A percentile compares a stretch with the other conserved stretches of the same genome.
These are phyloP conservation scores for Orthosia gracilis DNA, from an alignment of 2,888 invertebrate species.

Conservation along the genomic window DNA sequence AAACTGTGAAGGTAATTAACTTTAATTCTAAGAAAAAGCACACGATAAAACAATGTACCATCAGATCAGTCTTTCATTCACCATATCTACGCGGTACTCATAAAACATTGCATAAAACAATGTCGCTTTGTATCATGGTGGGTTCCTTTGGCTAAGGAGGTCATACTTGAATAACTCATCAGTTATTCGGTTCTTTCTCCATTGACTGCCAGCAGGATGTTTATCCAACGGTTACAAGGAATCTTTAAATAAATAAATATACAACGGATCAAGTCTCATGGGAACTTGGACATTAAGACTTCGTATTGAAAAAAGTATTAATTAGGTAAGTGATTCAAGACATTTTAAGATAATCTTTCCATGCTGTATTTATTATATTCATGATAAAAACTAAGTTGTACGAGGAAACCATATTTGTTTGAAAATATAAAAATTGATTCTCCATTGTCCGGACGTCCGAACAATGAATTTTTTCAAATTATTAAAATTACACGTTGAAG, in stretches of 20 bases:
- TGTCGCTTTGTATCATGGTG: conserved; percentile 21
- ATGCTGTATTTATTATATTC: neutral
- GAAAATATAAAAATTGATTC: neutral
- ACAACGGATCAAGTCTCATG: conserved; percentile 33
- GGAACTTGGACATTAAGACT: conserved; percentile 10
- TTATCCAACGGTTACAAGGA: conserved; percentile 36
- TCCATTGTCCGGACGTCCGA: neutral
- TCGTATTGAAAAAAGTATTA: conserved; percentile 2
- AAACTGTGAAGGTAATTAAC: neutral
- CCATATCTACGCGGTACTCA: neutral
- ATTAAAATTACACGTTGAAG: too few relatives aligned
- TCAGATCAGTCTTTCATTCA: conserved; percentile 1
- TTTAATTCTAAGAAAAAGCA: conserved; percentile 23
- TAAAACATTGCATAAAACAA: conserved; percentile 8
- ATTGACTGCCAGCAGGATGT: conserved; percentile 48
- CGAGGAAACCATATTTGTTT: conserved; percentile 12
- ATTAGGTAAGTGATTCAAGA: neutral
- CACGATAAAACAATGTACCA: neutral
- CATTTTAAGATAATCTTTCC: neutral
- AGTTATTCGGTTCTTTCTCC: conserved; percentile 13
- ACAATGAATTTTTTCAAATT: neutral
- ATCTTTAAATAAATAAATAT: conserved; percentile 50
- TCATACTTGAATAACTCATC: neutral
- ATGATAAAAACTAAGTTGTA: neutral
- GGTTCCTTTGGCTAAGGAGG: conserved; percentile 24